Evolutionary conservation across 2,888 invertebrate genomes (phyloP).

Genomic region (Fragum fragum): DNA sequence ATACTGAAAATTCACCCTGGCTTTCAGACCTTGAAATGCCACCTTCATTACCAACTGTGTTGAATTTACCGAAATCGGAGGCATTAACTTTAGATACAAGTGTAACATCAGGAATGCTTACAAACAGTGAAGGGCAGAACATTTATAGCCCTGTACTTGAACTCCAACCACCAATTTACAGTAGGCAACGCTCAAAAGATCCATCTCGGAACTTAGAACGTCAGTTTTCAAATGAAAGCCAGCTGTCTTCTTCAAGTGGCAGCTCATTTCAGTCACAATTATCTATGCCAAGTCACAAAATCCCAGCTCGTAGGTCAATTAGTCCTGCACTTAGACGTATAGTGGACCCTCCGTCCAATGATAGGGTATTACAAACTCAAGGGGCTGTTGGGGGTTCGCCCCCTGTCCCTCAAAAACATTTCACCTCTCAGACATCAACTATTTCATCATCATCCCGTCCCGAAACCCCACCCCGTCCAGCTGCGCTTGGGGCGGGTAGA

Average conservation of each 20-base stretch:
- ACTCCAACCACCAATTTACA: constrained; percentile 60
- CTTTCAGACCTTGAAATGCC: constrained; percentile 61
- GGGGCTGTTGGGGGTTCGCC: constrained; percentile 57
- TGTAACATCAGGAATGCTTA: constrained; percentile 39
- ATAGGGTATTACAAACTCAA: constrained; percentile 20
- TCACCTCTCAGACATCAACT: constrained; percentile 23
- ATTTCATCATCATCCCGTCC: constrained; percentile 42
- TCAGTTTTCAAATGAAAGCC: constrained; percentile 62
- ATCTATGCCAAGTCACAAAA: constrained; percentile 32
- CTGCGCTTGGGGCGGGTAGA: constrained; percentile 44
- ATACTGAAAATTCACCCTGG: constrained; percentile 30
- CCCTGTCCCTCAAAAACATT: constrained; percentile 36
- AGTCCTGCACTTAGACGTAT: constrained; percentile 57
- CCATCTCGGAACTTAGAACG: constrained; percentile 43
- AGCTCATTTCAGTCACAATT: constrained; percentile 30
- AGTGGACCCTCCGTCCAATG: constrained; percentile 39
- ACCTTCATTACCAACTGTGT: constrained; percentile 57
- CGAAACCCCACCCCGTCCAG: constrained; percentile 57
- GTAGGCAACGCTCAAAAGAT: constrained; percentile 58
- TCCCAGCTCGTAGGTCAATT: constrained; percentile 49
- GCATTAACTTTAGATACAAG: constrained; percentile 26
- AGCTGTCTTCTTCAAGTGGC: constrained; percentile 32
- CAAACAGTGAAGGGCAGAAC: constrained; percentile 60
- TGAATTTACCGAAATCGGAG: constrained; percentile 30
- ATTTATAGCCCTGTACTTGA: constrained; percentile 64